phyloP scores from a whole-genome alignment of 2,797 vertebrate species.

The Trachurus trachurus region DNA sequence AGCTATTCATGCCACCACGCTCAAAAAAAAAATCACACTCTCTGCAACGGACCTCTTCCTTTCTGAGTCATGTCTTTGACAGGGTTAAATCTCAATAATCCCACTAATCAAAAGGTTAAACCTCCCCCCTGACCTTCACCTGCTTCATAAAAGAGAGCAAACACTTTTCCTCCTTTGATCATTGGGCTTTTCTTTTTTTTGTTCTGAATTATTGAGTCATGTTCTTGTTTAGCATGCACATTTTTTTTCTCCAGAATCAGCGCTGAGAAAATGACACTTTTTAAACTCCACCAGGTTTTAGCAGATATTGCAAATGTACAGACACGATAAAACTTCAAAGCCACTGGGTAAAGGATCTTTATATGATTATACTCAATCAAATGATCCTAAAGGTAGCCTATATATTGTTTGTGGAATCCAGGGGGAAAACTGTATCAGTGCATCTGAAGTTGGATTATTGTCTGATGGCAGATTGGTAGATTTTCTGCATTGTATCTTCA shows the following conservation, averaged over 20 bases:
- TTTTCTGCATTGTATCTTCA: background rate
- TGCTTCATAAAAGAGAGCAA: slow-evolving; percentile 77
- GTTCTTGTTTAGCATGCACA: slow-evolving; percentile 68
- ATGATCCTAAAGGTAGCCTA: background rate
- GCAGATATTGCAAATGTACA: slow-evolving; percentile 44
- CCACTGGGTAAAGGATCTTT: slow-evolving; percentile 10
- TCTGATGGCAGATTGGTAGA: background rate
- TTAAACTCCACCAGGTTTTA: slow-evolving; percentile 41
- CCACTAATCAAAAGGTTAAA: slow-evolving; percentile 83
- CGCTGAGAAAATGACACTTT: slow-evolving; percentile 23
- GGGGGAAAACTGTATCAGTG: slow-evolving; percentile 3
- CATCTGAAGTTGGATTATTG: background rate
- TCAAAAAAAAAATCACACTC: slow-evolving; percentile 48
- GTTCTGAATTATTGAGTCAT: slow-evolving; percentile 66
- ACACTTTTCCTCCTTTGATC: slow-evolving; percentile 63
- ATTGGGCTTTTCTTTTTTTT: slow-evolving; percentile 34
- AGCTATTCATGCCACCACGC: slow-evolving; percentile 44
- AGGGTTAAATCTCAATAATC: slow-evolving; percentile 82
- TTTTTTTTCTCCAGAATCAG: slow-evolving; percentile 44
- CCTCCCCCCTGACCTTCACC: slow-evolving; percentile 77
- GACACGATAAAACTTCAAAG: slow-evolving; percentile 26
- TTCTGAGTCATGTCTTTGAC: slow-evolving; percentile 57
- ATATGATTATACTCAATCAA: slow-evolving; percentile 16
- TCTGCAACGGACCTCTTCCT: slow-evolving; percentile 40
- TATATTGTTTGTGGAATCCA: background rate